Base-by-base conservation (phyloP, 2,888 invertebrate species). In the Dascillus cervinus region DNA sequence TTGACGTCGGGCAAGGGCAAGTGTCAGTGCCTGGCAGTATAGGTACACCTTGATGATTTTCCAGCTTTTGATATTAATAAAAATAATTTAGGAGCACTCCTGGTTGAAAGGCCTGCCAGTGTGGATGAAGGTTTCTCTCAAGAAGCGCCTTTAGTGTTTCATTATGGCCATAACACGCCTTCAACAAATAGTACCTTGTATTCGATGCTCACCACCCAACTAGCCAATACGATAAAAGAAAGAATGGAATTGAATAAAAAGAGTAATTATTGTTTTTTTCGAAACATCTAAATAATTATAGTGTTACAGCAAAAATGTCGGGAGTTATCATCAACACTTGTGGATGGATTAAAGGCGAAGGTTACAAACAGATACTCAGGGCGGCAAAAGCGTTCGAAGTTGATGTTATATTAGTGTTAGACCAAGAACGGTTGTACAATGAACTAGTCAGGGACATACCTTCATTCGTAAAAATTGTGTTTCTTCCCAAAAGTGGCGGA, bases 311-410 rank as follows among this genome's bases (percentile, higher is more conserved):
- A 0, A 79, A 84, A 53, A 72, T 77, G 17, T 89, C 89, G 2
- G 98, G 98, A 1, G 84, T 89, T 2, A 79, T 98, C 17, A 91
- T 98, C 44, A 98, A 98, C 64, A 97, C 97, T 0, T 94, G 95
- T 50, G 97, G 97, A 0, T 98, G 95, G 95, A 82, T 96, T 2
- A 92, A 94, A 64, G 87, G 82, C 0, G 80, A 75, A 0, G 97
- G 96, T 0, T 97, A 94, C 62, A 82, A 82, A 52, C 75, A 87
- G 31, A 62, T 98, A 6, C 77, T 88, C 2, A 86, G 90, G 51
- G 82, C 90, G 0, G 92, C 94, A 0, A 84, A 89, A 51, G 85
- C 89, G 0, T 97, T 97, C 65, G 92, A 95, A 72, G 94, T 95
- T 2, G 92, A 95, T 55, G 84, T 94, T 0, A 89, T 98, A 47